Evolutionary conservation across 2,797 vertebrate genomes (phyloP).

Genomic region (Salmo trutta): DNA sequence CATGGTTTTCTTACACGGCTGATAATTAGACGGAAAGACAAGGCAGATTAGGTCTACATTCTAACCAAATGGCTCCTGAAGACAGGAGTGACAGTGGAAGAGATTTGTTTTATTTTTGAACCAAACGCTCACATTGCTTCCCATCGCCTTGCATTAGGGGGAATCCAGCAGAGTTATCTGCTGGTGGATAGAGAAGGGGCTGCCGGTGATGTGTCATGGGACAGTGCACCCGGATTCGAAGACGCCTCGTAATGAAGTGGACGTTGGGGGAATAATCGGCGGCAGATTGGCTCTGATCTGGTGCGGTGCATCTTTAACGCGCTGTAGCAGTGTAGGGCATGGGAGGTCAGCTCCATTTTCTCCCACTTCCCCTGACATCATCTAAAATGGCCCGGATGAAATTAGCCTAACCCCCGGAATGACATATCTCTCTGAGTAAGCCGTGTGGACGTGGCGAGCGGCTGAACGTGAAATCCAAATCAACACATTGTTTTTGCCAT

Average conservation of each 20-base stretch:
- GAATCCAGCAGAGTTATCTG: conserved; percentile 21
- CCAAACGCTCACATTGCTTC: conserved; percentile 53
- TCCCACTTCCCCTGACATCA: conserved; percentile 59
- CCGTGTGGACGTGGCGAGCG: conserved; percentile 62
- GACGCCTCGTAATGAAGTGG: conserved; percentile 60
- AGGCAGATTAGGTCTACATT: conserved; percentile 69
- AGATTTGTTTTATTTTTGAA: conserved; percentile 64
- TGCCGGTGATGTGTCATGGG: conserved; percentile 56
- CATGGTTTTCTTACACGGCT: conserved; percentile 55
- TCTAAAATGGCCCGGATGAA: conserved; percentile 69
- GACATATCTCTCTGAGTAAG: conserved; percentile 71
- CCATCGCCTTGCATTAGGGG: conserved; percentile 63
- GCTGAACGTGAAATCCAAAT: conserved; percentile 76
- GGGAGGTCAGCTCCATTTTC: conserved; percentile 69
- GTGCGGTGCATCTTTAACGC: conserved; percentile 62
- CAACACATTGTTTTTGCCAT: conserved; percentile 77
- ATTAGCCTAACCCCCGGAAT: conserved; percentile 72
- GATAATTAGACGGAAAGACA: conserved; percentile 75
- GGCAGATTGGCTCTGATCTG: conserved; percentile 66
- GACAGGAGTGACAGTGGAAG: conserved; percentile 63
- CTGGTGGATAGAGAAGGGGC: conserved; percentile 25
- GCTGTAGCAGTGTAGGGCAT: conserved; percentile 55
- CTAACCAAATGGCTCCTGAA: conserved; percentile 64
- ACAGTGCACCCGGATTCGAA: conserved; percentile 47
- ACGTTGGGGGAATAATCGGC: conserved; percentile 51